These are phyloP conservation scores for Lepeophtheirus salmonis DNA, from an alignment of 1,140 invertebrate genomes.

Conservation along the genomic window DNA sequence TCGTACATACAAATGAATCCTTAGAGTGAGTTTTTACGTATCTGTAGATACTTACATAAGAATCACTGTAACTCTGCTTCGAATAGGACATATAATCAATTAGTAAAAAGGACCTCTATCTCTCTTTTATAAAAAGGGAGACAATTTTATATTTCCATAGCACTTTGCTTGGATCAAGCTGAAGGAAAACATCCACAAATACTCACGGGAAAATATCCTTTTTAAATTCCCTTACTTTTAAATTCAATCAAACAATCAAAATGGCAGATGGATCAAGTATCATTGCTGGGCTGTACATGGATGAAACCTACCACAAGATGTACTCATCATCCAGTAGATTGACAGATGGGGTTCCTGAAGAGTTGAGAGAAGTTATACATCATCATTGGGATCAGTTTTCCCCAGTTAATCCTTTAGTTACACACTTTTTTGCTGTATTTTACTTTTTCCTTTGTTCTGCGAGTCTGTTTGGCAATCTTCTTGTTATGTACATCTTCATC, in stretches of 20 bases:
- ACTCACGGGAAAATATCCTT: too few species aligned
- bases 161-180: too few species aligned
- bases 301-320: neutral
- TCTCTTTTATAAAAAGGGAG: too few species aligned
- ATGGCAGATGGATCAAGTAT: neutral
- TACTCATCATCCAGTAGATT: constrained; percentile 5
- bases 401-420: constrained; percentile 26
- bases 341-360: constrained; percentile 23
- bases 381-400: constrained; percentile 26
- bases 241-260: neutral
- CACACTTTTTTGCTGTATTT: constrained; percentile 29
- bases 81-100: too few species aligned
- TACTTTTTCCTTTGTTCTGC: constrained; percentile 29
- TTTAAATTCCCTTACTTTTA: too few species aligned
- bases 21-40: too few species aligned
- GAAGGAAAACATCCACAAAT: too few species aligned
- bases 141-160: too few species aligned
- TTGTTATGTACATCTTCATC: constrained; percentile 66
- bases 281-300: neutral
- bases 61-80: too few species aligned
- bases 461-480: constrained; percentile 44
- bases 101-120: too few species aligned
- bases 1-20: too few species aligned
- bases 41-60: too few species aligned
- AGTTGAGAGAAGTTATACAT: constrained; percentile 24